Evolutionary conservation across 2,888 invertebrate species (phyloP), one percentile per base, ranked within the genome.

Genomic region (Protonemura montana): DNA sequence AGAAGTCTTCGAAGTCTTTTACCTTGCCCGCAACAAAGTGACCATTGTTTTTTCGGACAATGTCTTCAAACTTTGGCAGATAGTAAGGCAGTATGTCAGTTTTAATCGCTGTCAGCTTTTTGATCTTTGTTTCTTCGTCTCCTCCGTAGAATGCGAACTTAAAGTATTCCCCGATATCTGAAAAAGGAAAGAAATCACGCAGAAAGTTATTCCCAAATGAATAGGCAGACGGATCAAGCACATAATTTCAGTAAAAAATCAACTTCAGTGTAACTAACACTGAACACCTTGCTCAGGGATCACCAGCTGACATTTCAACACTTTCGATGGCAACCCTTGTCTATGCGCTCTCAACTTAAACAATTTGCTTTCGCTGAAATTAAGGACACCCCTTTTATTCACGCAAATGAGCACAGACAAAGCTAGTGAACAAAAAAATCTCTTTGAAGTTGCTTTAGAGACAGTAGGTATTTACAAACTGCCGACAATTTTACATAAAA

Each of bases 151-250:
- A 83, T 5, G n/a, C 7, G 0, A 42, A 10, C 42, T 59, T 41
- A 35, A 83, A 83, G 42, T 83, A 83, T 41, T 83, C 83, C n/a
- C 83, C 83, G 26, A 42, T 27, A 41, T 0, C 83, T 83, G 83
- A 13, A 78, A 35, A 6, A 10, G n/a, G n/a, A n/a, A n/a, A n/a
- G n/a, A n/a, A n/a, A 77, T 16, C 5, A 78, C 28, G 78, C 35
- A 35, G 6, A 35, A 35, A 35, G 77, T 77, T 77, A 77, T 77
- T n/a, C 77, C 3, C 26, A 77, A n/a, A 5, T 7, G 25, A 25
- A 26, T 77, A 7, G 16, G n/a, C 77, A 7, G 77, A 77, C n/a
- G n/a, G n/a, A n/a, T n/a, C n/a, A n/a, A n/a, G n/a, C n/a, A n/a
- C n/a, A n/a, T n/a, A n/a, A n/a, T n/a, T n/a, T n/a, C n/a, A n/a